Base-by-base conservation (phyloP, 2,888 invertebrate species). In the Heliconius erato region DNA sequence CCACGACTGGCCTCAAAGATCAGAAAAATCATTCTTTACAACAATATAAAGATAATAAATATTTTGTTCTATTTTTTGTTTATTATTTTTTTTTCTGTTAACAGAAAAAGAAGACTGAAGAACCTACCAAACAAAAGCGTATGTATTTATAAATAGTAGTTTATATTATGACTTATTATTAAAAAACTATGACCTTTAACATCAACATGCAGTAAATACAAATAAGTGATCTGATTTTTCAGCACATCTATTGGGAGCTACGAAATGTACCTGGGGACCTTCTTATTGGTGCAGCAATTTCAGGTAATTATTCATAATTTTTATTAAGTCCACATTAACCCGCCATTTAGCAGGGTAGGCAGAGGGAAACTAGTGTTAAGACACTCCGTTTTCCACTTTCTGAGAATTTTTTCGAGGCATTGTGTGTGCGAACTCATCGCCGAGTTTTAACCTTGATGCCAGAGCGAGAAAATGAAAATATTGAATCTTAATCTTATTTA, bases 51-150 rank as follows among this genome's bases (percentile, higher is more conserved):
- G n/a, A 63, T 63, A n/a, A n/a, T n/a, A 63, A n/a, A n/a, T 12
- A 63, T 63, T 63, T 7, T 54, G 54, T 54, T n/a, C 1, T 63
- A n/a, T 3, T n/a, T n/a, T 19, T 59, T 59, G 1, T 11, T 59
- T 11, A n/a, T 9, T 59, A 59, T 9, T 63, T 11, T n/a, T n/a
- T n/a, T 63, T 63, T 9, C 85, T 87, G 83, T 84, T 88, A 85
- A 69, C 90, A 93, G 91, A 90, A 91, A 86, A 91, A 91, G 88
- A 89, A 89, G 82, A 19, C 87, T 7, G 76, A 79, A 9, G 86
- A 87, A 68, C 84, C 87, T 5, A 85, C 84, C 23, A 90, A 89
- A 82, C 87, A 88, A 14, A 92, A 91, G 86, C 88, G 93, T 93
- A 88, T 90, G 91, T 54, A 23, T 23, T 54, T 54, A 23, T 9